Evolutionary conservation across 2,888 invertebrate species (phyloP).

Genomic region (Eulithis testata): DNA sequence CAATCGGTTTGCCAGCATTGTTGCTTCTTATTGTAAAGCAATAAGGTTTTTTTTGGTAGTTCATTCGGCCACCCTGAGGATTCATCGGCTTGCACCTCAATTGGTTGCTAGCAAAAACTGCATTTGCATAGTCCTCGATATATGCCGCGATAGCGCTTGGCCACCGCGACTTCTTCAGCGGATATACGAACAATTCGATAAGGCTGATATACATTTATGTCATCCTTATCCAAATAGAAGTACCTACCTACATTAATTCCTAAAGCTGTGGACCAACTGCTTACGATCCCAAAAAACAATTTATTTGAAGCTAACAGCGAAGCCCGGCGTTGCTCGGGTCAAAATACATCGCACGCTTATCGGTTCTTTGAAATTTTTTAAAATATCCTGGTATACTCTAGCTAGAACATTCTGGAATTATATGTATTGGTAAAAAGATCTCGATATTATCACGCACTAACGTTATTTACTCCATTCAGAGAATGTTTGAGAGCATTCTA

Average conservation of each 20-base stretch:
- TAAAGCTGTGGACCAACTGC: background rate
- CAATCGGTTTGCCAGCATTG: background rate
- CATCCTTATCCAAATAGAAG: no score
- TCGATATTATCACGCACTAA: no score
- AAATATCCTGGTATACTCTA: no score
- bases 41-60: conserved; percentile 26
- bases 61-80: conserved; percentile 70
- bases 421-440: no score
- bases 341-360: no score
- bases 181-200: conserved; percentile 53
- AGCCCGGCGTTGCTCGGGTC: no score
- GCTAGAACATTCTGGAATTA: no score
- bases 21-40: conserved; percentile 10
- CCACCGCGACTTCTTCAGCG: conserved; percentile 57
- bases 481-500: no score
- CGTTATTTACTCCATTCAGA: no score
- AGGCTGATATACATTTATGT: conserved; percentile 16
- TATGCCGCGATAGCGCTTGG: conserved; percentile 71
- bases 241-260: no score
- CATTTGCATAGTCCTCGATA: conserved; percentile 82
- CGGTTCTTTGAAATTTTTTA: no score
- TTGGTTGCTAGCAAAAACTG: conserved; percentile 81
- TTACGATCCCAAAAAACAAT: background rate
- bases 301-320: no score
- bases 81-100: conserved; percentile 67